Conservation (phyloP, 2,888 invertebrate genomes). For the Zeuzera pyrina region DNA sequence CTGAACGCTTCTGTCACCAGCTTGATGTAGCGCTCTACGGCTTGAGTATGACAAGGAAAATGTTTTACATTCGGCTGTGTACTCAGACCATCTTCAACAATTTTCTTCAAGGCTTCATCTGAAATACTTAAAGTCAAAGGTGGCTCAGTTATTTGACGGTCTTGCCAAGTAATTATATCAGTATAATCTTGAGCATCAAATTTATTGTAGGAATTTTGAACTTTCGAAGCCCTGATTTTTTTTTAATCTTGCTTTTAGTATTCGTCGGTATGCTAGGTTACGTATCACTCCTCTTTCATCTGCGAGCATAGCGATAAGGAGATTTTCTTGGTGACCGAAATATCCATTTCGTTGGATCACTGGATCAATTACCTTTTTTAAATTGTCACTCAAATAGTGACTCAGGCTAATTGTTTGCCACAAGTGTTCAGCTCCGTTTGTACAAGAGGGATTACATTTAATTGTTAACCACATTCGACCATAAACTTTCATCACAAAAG, state of each 20-base stretch:
- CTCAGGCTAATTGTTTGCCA: too few relatives aligned
- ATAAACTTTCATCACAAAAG: constrained; percentile 9
- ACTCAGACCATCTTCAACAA: not conserved
- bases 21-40: constrained; percentile 10
- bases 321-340: constrained; percentile 8
- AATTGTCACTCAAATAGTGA: not conserved
- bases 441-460: constrained; percentile 2
- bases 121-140: not conserved
- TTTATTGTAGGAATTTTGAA: constrained; percentile 6
- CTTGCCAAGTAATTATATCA: not conserved
- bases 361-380: not conserved
- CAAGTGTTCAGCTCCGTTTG: not conserved
- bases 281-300: constrained; percentile 7
- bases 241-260: constrained; percentile 7
- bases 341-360: constrained; percentile 6
- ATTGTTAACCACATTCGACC: constrained; percentile 10
- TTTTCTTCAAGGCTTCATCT: not conserved
- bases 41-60: constrained; percentile 10
- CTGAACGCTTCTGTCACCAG: constrained; percentile 13
- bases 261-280: constrained; percentile 6
- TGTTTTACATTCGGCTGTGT: not conserved
- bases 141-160: not conserved
- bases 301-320: constrained; percentile 8
- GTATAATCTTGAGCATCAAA: constrained; percentile 2
- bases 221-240: constrained; percentile 4